These are phyloP conservation scores for Resseliella maxima DNA, from an alignment of 2,888 invertebrate species.

Conservation along the genomic window DNA sequence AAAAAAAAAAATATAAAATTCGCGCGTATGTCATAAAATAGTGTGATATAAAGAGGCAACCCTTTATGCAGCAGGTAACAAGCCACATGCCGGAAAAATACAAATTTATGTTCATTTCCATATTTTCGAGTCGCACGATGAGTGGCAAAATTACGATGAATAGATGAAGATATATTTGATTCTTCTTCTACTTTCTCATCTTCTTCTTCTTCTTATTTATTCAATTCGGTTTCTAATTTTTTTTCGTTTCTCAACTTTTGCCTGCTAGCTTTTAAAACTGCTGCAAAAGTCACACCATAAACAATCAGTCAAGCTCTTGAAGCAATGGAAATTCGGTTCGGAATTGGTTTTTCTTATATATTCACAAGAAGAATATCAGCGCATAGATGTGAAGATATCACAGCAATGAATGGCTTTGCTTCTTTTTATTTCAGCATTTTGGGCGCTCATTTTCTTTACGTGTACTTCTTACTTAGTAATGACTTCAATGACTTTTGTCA, in stretches of 20 bases:
- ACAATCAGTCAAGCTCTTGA: background rate
- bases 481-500: background rate
- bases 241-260: background rate
- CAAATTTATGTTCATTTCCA: constrained; percentile 8
- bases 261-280: background rate
- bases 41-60: background rate
- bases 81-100: background rate
- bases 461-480: background rate
- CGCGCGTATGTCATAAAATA: background rate
- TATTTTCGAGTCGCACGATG: constrained; percentile 1
- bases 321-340: background rate
- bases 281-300: background rate
- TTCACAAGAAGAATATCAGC: no score
- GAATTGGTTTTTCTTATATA: no score
- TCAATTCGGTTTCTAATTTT: background rate
- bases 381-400: no score
- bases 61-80: background rate
- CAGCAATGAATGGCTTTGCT: background rate
- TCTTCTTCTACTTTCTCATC: no score
- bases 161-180: constrained; percentile 35
- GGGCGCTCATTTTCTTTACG: background rate
- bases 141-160: background rate
- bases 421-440: background rate
- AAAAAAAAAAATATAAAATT: background rate
- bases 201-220: no score